A percentile compares a stretch with the other conserved stretches of the same genome.
Conservation (phyloP, 1,140 invertebrate species). For the Apis mellifera region DNA sequence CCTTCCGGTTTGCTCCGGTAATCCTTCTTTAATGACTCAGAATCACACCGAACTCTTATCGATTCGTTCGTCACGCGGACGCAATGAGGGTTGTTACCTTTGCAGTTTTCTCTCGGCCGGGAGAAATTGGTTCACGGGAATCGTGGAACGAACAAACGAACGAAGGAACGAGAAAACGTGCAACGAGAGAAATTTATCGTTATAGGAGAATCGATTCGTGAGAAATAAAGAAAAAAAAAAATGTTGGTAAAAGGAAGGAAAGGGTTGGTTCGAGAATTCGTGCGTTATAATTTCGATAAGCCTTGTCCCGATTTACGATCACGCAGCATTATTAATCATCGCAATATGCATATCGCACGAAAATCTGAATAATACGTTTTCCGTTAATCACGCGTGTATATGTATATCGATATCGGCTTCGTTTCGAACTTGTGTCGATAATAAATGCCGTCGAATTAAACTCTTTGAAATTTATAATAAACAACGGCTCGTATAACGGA, state of each 20-base stretch:
- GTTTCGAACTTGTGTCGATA: background rate
- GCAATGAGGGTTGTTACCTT: constrained; percentile 6
- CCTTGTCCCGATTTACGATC: background rate
- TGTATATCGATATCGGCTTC: background rate
- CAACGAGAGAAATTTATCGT: constrained; percentile 7
- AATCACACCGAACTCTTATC: constrained; percentile 11
- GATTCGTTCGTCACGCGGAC: constrained; percentile 29
- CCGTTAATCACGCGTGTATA: constrained; percentile 20
- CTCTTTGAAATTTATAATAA: constrained; percentile 30
- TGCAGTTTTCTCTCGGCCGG: background rate
- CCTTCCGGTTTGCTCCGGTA: background rate
- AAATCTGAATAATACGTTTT: background rate
- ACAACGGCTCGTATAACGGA: background rate
- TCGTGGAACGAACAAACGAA: background rate
- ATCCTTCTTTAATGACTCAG: constrained; percentile 40
- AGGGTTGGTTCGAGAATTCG: background rate
- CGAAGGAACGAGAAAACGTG: background rate
- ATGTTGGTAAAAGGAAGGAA: no score
- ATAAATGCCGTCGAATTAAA: constrained; percentile 7
- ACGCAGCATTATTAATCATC: background rate
- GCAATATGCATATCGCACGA: constrained; percentile 1
- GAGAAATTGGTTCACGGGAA: background rate
- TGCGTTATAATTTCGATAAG: background rate
- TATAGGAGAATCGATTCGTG: background rate
- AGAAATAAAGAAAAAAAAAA: background rate